Evolutionary conservation across 2,888 invertebrate species (phyloP).

Genomic region (Sicus ferrugineus): DNA sequence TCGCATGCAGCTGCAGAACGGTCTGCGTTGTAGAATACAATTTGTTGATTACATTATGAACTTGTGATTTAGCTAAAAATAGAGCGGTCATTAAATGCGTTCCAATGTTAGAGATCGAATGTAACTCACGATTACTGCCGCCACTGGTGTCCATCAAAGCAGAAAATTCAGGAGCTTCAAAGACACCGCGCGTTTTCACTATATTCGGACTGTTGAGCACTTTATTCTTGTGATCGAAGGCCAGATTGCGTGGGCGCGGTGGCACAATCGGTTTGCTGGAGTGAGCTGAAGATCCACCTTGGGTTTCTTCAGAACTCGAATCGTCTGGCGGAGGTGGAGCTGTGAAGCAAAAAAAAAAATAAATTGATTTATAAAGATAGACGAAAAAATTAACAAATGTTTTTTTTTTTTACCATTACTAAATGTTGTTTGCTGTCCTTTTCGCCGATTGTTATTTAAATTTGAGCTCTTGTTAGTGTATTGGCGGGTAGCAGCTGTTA

Average conservation of each 20-base stretch:
- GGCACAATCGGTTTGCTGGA: constrained; percentile 69
- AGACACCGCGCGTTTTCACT: constrained; percentile 51
- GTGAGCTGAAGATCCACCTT: constrained; percentile 51
- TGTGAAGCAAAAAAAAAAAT: constrained; percentile 21
- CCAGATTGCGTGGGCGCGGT: constrained; percentile 73
- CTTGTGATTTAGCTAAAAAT: constrained; percentile 69
- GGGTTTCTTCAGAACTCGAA: constrained; percentile 79
- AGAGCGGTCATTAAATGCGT: background rate
- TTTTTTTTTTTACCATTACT: too few relatives aligned
- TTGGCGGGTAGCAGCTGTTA: constrained; percentile 56
- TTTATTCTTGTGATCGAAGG: constrained; percentile 68
- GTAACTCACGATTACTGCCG: constrained; percentile 56
- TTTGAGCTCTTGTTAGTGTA: constrained; percentile 62
- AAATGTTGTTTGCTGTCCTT: constrained; percentile 72
- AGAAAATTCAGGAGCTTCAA: constrained; percentile 52
- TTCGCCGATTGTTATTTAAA: constrained; percentile 66
- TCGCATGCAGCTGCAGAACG: constrained; percentile 63
- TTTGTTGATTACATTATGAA: constrained; percentile 71
- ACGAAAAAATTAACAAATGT: too few relatives aligned
- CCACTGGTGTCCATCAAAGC: constrained; percentile 46
- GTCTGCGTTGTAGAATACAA: constrained; percentile 64
- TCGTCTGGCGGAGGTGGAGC: constrained; percentile 71
- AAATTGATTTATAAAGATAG: constrained; percentile 42
- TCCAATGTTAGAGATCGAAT: background rate
- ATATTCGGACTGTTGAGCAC: constrained; percentile 52